phyloP scores from a whole-genome alignment of 2,113 vertebrate genomes.

The Equus quagga region DNA sequence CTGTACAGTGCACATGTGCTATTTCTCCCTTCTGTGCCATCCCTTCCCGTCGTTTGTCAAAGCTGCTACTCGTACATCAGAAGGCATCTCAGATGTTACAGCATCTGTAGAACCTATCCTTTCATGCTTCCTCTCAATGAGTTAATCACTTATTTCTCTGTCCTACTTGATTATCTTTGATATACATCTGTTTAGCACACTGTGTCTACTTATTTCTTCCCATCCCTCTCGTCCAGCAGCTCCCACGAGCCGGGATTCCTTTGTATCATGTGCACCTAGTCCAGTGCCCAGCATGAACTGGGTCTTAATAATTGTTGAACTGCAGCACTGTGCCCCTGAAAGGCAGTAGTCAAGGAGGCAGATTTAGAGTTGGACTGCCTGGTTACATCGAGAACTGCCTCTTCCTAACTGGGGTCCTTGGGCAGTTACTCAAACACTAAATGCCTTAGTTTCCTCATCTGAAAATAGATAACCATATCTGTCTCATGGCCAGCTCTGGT shows the following conservation, averaged over 20 bases:
- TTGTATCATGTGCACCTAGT: no score
- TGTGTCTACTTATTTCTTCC: no score
- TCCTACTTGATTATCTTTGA: background rate
- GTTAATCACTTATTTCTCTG: background rate
- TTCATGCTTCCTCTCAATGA: background rate
- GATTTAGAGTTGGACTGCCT: background rate
- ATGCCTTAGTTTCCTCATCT: background rate
- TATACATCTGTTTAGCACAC: background rate
- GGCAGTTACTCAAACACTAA: background rate
- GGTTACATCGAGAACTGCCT: background rate
- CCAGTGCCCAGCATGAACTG: no score
- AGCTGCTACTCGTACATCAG: background rate
- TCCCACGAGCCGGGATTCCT: background rate
- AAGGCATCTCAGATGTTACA: background rate
- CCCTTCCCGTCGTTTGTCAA: background rate
- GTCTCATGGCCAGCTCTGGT: no score
- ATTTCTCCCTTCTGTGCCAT: background rate
- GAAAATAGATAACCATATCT: background rate
- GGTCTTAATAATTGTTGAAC: background rate
- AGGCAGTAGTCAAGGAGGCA: background rate
- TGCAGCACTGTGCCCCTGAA: background rate
- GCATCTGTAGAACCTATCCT: background rate
- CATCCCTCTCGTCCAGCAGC: background rate
- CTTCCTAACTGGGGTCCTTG: background rate
- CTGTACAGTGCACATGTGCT: background rate